Evolutionary conservation across 64 coral and sea anemone genomes (phyloP), one percentile per base, ranked within the genome.

Genomic region (Montipora foliosa): DNA sequence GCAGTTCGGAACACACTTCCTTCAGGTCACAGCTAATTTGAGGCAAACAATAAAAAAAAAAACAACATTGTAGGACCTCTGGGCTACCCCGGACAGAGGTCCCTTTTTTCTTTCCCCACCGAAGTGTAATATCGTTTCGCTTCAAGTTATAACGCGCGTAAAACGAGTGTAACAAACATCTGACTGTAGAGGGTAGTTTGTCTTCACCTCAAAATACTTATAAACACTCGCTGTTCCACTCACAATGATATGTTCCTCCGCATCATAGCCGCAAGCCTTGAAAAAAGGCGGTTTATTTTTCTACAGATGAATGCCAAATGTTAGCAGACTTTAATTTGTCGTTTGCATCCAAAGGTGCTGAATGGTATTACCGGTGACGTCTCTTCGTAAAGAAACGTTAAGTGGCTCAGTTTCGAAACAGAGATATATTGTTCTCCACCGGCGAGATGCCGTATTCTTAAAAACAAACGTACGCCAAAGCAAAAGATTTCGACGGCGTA

Each of bases 91-190:
- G 2, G 7, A 46, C 61, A 67, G 81, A 67, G 59, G 2, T 15
- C 15, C 55, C n/a, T n/a, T 84, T 37, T 67, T 15, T 84, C 46
- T 25, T 68, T 84, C 10, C 7, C 13, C 81, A 84, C 15, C 67
- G 81, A 47, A 47, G 11, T 84, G 59, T 67, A 68, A 69, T 48
- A 84, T 84, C 46, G 81, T 68, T 84, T 19, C 66, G 81, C 9
- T 46, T 16, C n/a, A 47, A 47, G 14, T 17, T 67, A 9, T 47
- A 67, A 48, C 47, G 61, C 15, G 4, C 60, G 15, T 29, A 16
- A 84, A 13, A 67, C 29, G 4, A 68, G 44, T 45, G 3, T n/a
- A n/a, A n/a, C n/a, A 12, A 14, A 84, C 45, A 47, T n/a, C 17
- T 84, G 17, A 8, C 10, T 44, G 22, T 15, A 47, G 74, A 11